phyloP scores from a whole-genome alignment of 2,113 vertebrate genomes.

The Halcyon senegalensis region DNA sequence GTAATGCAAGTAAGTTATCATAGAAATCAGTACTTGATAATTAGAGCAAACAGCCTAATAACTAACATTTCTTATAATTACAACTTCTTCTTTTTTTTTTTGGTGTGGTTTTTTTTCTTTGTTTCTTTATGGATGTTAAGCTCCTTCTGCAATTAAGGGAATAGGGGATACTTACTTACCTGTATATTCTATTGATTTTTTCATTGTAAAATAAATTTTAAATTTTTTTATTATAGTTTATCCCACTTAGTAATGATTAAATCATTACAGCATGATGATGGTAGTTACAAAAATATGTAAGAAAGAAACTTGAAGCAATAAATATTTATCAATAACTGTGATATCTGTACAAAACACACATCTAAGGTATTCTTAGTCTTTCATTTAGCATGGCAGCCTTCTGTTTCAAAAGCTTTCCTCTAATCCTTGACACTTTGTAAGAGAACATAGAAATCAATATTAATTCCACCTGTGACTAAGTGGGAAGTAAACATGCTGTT shows the following conservation, averaged over 20 bases:
- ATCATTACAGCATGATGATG: neutral
- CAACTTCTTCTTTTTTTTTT: neutral
- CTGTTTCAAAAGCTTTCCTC: neutral
- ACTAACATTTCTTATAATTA: neutral
- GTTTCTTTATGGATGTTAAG: neutral
- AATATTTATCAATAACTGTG: neutral
- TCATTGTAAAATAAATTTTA: neutral
- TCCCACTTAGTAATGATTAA: neutral
- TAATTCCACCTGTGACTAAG: neutral
- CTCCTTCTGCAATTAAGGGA: neutral
- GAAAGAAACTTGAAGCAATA: neutral
- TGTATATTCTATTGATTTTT: neutral
- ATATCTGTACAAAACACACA: neutral
- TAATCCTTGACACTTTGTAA: neutral
- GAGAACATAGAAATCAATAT: slow-evolving; percentile 12
- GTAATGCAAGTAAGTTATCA: neutral
- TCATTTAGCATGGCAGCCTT: neutral
- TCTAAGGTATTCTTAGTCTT: neutral
- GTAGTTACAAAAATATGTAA: neutral
- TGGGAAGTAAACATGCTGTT: neutral
- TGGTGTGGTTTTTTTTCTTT: too few relatives aligned
- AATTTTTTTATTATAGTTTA: neutral
- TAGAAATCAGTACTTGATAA: neutral
- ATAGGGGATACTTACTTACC: neutral
- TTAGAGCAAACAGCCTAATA: neutral